Base-by-base conservation (phyloP, 2,888 invertebrate species). In the Brachyptera risi region DNA sequence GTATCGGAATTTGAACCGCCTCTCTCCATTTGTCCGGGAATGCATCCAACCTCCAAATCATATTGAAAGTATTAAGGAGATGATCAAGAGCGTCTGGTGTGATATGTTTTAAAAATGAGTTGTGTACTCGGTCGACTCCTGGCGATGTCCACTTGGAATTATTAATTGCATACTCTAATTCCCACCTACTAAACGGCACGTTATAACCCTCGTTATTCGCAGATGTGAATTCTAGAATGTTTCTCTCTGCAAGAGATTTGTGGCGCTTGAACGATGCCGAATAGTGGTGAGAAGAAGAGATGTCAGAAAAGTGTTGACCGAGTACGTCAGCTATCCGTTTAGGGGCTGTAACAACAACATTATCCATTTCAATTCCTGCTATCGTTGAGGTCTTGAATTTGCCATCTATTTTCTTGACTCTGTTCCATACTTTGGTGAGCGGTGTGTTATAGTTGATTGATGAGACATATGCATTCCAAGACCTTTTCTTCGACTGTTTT, bases 1-100 rank as follows among this genome's bases (percentile, higher is more conserved):
- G 38, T 23, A 56, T 60, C 1, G 54, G 51, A 13, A 60, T 17
- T 31, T 54, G 27, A 15, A 37, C 17, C 11, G 60, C 54, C 5
- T 51, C 15, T 40, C 51, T 35, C 60, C 60, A 60, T 17, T 42
- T 21, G 17, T n/a, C 17, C 56, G 60, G 60, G 19, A 60, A 60
- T 13, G 21, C 21, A 9, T 40, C 40, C 5, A 37, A 26, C 9
- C 1, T 1, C 57, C 49, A 60, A 13, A 56, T 2, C 7, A 49
- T 27, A 23, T 57, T 60, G 49, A 57, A 15, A 27, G 35, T 44
- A 3, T 44, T 13, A 3, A 57, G 35, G 19, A 60, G 19, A 19
- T 26, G 27, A 21, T n/a, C 13, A 15, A 54, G 26, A 19, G 44
- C 15, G 3, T 42, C 31, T n/a, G 38, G 27, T 9, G 31, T 15